Evolutionary conservation across 1,140 invertebrate genomes (phyloP).

Genomic region (Eumaeus atala): DNA sequence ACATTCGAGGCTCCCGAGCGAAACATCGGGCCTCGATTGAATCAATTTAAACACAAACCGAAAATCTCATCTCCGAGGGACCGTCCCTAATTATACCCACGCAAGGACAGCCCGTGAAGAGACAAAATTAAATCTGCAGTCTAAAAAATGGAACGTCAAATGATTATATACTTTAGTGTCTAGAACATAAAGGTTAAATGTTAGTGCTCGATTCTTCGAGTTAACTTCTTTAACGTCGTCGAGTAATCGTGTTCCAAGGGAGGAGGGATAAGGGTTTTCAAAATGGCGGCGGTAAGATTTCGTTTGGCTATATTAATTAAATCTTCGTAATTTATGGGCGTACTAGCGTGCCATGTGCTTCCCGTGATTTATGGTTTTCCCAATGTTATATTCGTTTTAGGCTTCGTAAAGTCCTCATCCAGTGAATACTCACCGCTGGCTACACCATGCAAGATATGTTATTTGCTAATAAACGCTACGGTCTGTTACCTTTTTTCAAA

Average conservation of each 20-base stretch:
- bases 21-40: constrained; percentile 66
- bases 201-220: constrained; percentile 17
- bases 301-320: constrained; percentile 69
- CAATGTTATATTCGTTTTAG: constrained; percentile 42
- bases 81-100: constrained; percentile 69
- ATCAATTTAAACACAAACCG: constrained; percentile 64
- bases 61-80: constrained; percentile 64
- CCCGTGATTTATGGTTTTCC: constrained; percentile 61
- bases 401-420: constrained; percentile 7
- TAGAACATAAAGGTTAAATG: constrained; percentile 15
- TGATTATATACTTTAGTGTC: constrained; percentile 23
- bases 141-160: constrained; percentile 17
- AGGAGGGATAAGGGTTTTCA: constrained; percentile 56
- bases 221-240: constrained; percentile 35
- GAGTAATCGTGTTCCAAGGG: constrained; percentile 64
- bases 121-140: constrained; percentile 39
- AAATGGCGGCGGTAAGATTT: constrained; percentile 71
- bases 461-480: too few relatives aligned
- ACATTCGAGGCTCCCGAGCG: constrained; percentile 44
- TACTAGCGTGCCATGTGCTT: constrained; percentile 43
- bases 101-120: constrained; percentile 57
- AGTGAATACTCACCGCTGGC: too few relatives aligned
- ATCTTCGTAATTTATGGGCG: constrained; percentile 69
- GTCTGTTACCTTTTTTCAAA: too few relatives aligned
- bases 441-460: too few relatives aligned